phyloP scores from a whole-genome alignment of 2,113 vertebrate genomes.

The pig (Sus scrofa) region DNA sequence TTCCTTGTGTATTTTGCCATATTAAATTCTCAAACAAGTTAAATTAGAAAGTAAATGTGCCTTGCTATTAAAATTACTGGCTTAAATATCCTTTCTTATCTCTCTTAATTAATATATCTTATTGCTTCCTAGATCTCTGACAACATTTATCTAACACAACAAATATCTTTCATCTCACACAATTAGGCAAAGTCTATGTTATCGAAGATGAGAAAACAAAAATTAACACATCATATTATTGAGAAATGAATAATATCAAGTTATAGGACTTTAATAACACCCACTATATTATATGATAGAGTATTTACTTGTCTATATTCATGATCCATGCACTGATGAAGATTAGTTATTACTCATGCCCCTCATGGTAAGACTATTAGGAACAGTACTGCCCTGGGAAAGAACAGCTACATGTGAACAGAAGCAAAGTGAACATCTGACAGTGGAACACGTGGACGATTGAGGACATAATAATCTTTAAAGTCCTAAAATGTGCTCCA shows the following conservation, averaged over 20 bases:
- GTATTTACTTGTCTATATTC: background rate
- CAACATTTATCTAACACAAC: constrained; percentile 62
- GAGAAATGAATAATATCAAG: background rate
- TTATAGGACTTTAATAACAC: background rate
- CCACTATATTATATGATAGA: background rate
- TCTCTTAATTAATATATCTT: constrained; percentile 70
- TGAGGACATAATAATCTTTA: background rate
- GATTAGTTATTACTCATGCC: background rate
- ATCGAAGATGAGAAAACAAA: background rate
- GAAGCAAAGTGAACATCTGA: background rate
- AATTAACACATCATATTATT: background rate
- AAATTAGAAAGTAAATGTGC: constrained; percentile 65
- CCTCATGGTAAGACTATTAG: background rate
- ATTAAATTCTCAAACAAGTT: constrained; percentile 38
- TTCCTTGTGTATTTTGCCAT: background rate
- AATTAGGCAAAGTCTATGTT: background rate
- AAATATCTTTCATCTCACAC: constrained; percentile 42
- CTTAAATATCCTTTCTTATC: constrained; percentile 36
- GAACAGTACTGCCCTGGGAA: background rate
- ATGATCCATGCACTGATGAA: background rate
- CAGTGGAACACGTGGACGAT: background rate
- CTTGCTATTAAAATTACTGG: constrained; percentile 62
- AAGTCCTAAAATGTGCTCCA: background rate
- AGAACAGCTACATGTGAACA: background rate
- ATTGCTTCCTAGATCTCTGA: constrained; percentile 54